Evolutionary conservation across 1,140 invertebrate species (phyloP).

Genomic region (Tetranychus cinnabarinus): DNA sequence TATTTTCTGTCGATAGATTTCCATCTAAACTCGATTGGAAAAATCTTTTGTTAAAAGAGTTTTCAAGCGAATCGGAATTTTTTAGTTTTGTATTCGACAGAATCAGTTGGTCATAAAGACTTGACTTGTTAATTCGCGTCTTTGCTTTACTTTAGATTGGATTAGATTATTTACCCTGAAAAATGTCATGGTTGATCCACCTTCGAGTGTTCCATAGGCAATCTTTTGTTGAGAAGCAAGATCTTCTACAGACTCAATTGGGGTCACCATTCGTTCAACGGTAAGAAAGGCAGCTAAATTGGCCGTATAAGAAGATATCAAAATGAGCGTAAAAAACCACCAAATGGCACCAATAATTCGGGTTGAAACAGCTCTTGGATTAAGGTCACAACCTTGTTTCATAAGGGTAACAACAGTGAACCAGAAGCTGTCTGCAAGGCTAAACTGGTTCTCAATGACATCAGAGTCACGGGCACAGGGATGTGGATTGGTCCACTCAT

Average conservation of each 20-base stretch:
- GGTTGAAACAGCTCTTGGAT: slow-evolving; percentile 21
- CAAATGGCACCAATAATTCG: slow-evolving; percentile 21
- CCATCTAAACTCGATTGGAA: too few relatives aligned
- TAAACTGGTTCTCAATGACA: slow-evolving; percentile 76
- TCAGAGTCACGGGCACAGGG: slow-evolving; percentile 31
- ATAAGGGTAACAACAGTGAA: slow-evolving; percentile 71
- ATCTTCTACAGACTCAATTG: slow-evolving; percentile 70
- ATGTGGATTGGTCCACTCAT: slow-evolving; percentile 53
- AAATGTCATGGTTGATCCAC: slow-evolving; percentile 72
- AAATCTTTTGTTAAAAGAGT: too few relatives aligned
- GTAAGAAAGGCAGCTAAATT: slow-evolving; percentile 86
- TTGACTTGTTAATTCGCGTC: too few relatives aligned
- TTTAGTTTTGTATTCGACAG: too few relatives aligned
- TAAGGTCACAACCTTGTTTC: slow-evolving; percentile 70
- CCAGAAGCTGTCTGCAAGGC: slow-evolving; percentile 56
- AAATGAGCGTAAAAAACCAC: slow-evolving; percentile 34
- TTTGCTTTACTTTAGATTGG: too few relatives aligned
- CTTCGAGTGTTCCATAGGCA: slow-evolving; percentile 77
- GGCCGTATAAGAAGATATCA: slow-evolving; percentile 40
- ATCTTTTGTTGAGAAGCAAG: slow-evolving; percentile 68
- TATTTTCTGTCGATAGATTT: too few relatives aligned
- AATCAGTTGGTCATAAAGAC: too few relatives aligned
- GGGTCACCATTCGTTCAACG: slow-evolving; percentile 50
- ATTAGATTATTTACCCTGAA: slow-evolving; percentile 24
- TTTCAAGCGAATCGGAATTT: too few relatives aligned